Percentiles rank a stretch among this genome's conserved stretches.
These are phyloP conservation scores for Drosophila kanapiae DNA, from an alignment of 1,140 invertebrate genomes.

Conservation along the genomic window DNA sequence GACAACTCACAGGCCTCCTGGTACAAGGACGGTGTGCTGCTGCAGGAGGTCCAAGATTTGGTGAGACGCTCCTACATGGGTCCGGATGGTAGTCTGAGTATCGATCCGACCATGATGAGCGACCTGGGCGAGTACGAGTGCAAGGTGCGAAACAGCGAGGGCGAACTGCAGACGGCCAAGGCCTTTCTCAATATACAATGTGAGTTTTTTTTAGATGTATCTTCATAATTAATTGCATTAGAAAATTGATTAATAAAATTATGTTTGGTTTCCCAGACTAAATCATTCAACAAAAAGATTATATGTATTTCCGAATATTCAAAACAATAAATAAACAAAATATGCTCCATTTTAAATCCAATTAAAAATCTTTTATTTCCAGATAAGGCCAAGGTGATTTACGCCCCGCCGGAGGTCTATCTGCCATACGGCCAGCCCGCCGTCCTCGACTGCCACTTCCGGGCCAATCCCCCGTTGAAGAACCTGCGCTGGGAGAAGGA, in stretches of 20 bases:
- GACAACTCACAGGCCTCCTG: constrained; percentile 88
- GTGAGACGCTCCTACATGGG: constrained; percentile 87
- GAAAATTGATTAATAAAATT: too few species aligned
- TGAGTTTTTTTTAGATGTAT: constrained; percentile 86
- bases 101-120: constrained; percentile 90
- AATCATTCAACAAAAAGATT: too few species aligned
- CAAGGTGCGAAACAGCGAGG: constrained; percentile 92
- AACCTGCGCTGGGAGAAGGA: constrained; percentile 97
- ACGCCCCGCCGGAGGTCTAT: constrained; percentile 94
- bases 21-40: constrained; percentile 89
- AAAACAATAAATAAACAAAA: not conserved
- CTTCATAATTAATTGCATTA: too few species aligned
- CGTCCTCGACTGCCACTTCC: constrained; percentile 95
- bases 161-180: constrained; percentile 92
- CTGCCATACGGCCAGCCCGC: constrained; percentile 96
- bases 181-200: constrained; percentile 98
- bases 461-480: constrained; percentile 96
- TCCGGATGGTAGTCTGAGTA: constrained; percentile 91
- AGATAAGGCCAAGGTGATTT: constrained; percentile 97
- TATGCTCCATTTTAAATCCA: not conserved
- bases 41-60: constrained; percentile 89
- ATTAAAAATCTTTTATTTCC: constrained; percentile 10
- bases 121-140: constrained; percentile 96
- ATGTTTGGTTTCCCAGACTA: too few species aligned
- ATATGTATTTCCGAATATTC: too few species aligned